Conservation (phyloP, 2,888 invertebrate species). For the Aphidoletes aphidimyza region DNA sequence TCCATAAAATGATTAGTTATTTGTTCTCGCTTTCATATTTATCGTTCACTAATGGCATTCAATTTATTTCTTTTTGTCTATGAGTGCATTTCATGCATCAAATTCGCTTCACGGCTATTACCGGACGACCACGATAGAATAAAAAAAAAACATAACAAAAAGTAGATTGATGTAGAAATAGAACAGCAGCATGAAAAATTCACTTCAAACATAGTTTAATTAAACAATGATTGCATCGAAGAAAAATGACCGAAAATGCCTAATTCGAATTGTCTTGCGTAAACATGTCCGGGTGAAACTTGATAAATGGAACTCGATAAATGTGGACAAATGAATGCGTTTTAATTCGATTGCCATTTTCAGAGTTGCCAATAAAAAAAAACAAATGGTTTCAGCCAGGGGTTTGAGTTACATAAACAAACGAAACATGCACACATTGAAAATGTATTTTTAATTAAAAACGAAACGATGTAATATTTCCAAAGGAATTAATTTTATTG, state of each 20-base stretch:
- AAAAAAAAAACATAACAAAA: neutral
- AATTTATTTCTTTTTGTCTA: neutral
- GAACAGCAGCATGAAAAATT: neutral
- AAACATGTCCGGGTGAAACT: neutral
- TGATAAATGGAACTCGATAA: slow-evolving; percentile 10
- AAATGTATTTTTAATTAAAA: slow-evolving; percentile 30
- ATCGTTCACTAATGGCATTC: neutral
- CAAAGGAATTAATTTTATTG: neutral
- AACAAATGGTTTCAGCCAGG: neutral
- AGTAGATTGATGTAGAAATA: too few relatives aligned
- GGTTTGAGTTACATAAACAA: neutral
- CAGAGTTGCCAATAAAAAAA: too few relatives aligned
- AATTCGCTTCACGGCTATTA: slow-evolving; percentile 19
- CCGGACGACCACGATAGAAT: neutral
- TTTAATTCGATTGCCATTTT: neutral
- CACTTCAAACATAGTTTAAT: neutral
- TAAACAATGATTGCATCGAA: neutral
- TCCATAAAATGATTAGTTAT: neutral
- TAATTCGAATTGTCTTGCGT: neutral
- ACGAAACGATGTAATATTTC: slow-evolving; percentile 1
- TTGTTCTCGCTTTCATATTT: neutral
- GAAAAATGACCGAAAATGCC: slow-evolving; percentile 22
- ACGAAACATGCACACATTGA: too few relatives aligned
- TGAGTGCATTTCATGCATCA: slow-evolving; percentile 37
- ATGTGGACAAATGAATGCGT: slow-evolving; percentile 4